Percentiles rank a stretch among this genome's conserved stretches.
These are phyloP conservation scores for Latheticus oryzae DNA, from an alignment of 2,888 invertebrate genomes.

Conservation along the genomic window DNA sequence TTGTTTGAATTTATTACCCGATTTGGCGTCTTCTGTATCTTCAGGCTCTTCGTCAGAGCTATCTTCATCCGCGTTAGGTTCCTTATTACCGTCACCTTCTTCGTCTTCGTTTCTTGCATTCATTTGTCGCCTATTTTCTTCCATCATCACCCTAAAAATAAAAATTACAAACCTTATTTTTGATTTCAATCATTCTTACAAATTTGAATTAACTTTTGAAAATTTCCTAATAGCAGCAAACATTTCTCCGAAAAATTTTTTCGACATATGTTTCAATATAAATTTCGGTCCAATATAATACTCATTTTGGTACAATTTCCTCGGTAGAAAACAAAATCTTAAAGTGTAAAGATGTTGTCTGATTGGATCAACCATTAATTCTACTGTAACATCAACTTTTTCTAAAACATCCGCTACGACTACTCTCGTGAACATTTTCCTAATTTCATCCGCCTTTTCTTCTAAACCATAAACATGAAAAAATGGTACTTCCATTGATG, in stretches of 20 bases:
- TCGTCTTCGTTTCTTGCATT: constrained; percentile 47
- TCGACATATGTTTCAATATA: constrained; percentile 81
- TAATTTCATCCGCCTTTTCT: constrained; percentile 74
- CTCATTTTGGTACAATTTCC: constrained; percentile 78
- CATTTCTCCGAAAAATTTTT: constrained; percentile 75
- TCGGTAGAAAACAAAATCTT: constrained; percentile 79
- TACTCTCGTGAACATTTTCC: constrained; percentile 81
- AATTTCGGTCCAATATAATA: constrained; percentile 77
- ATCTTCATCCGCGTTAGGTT: constrained; percentile 46
- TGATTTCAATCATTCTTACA: constrained; percentile 61
- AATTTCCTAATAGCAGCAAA: constrained; percentile 73
- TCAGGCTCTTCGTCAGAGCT: constrained; percentile 78
- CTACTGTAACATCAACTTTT: constrained; percentile 71
- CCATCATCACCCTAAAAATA: constrained; percentile 64
- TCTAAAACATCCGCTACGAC: constrained; percentile 83
- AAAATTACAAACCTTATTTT: no score
- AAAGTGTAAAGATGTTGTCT: constrained; percentile 74
- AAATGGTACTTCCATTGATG: constrained; percentile 95
- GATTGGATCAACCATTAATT: constrained; percentile 69
- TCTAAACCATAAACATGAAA: constrained; percentile 64
- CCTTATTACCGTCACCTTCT: constrained; percentile 59
- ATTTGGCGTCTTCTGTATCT: constrained; percentile 68
- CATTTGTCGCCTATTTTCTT: constrained; percentile 51
- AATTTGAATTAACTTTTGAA: constrained; percentile 68
- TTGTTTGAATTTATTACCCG: constrained; percentile 59